phyloP scores from a whole-genome alignment of 2,888 invertebrate species.

The Patella ulyssiponensis region DNA sequence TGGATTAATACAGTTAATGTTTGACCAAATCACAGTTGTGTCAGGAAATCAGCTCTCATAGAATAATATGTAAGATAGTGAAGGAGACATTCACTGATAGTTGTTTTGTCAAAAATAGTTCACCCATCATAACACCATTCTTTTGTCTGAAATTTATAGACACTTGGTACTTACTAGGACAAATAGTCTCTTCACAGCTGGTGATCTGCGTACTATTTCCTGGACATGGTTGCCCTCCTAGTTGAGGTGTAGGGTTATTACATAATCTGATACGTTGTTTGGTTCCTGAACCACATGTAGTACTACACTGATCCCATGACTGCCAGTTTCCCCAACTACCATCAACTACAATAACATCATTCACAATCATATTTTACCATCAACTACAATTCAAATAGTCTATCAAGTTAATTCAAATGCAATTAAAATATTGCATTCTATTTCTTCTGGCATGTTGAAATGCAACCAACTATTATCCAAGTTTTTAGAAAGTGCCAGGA shows the following conservation, averaged over 20 bases:
- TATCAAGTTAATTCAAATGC: too few species aligned
- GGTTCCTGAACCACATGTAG: slow-evolving; percentile 66
- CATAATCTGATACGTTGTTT: slow-evolving; percentile 62
- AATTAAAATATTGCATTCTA: too few species aligned
- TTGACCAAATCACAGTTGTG: background rate
- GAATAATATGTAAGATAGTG: too few species aligned
- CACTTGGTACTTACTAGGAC: background rate
- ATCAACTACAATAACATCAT: slow-evolving; percentile 53
- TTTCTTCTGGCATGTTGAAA: too few species aligned
- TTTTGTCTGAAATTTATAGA: too few species aligned
- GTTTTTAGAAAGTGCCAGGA: too few species aligned
- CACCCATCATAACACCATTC: too few species aligned
- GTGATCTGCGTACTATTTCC: slow-evolving; percentile 40
- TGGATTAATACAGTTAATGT: background rate
- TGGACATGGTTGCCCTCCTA: slow-evolving; percentile 65
- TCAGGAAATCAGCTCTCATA: background rate
- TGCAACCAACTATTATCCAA: too few species aligned
- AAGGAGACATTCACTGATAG: too few species aligned
- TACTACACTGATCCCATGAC: slow-evolving; percentile 67
- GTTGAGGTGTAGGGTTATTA: slow-evolving; percentile 64
- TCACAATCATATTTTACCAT: too few species aligned
- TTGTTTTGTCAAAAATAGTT: too few species aligned
- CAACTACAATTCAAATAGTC: too few species aligned
- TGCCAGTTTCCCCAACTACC: slow-evolving; percentile 70
- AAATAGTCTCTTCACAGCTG: background rate